Percentiles rank a stretch among this genome's conserved stretches.
These are phyloP conservation scores for Pipistrellus kuhlii DNA, from an alignment of 2,797 vertebrate species.

Conservation along the genomic window DNA sequence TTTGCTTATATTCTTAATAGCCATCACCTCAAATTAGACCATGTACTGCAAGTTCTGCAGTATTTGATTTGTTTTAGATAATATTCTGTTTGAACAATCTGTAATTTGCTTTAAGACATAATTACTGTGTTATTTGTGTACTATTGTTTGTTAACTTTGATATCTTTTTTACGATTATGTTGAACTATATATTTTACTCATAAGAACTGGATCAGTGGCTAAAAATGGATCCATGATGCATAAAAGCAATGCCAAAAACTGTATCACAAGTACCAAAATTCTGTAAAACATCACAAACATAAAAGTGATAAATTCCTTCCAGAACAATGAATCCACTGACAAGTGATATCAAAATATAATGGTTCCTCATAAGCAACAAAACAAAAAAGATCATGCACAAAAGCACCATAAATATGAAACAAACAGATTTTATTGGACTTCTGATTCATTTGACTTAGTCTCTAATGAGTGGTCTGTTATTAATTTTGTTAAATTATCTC, in stretches of 20 bases:
- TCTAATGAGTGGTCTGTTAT: neutral
- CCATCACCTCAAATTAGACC: neutral
- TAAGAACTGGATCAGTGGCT: neutral
- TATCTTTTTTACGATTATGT: neutral
- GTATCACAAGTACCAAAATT: neutral
- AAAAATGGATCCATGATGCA: neutral
- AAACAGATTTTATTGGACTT: neutral
- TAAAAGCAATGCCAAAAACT: neutral
- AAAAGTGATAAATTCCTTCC: neutral
- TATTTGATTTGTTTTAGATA: neutral
- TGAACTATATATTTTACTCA: neutral
- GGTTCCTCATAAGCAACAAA: neutral
- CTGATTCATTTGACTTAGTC: neutral
- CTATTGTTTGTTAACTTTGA: neutral
- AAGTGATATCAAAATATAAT: neutral
- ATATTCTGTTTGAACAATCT: neutral
- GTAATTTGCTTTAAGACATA: neutral
- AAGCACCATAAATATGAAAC: neutral
- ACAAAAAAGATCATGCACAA: neutral
- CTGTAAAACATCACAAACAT: neutral
- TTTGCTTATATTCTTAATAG: neutral
- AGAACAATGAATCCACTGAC: neutral
- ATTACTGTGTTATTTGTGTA: neutral
- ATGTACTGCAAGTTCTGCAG: neutral
- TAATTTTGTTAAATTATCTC: neutral